Evolutionary conservation across 2,797 vertebrate species (phyloP).

Genomic region (Saxicola maurus): DNA sequence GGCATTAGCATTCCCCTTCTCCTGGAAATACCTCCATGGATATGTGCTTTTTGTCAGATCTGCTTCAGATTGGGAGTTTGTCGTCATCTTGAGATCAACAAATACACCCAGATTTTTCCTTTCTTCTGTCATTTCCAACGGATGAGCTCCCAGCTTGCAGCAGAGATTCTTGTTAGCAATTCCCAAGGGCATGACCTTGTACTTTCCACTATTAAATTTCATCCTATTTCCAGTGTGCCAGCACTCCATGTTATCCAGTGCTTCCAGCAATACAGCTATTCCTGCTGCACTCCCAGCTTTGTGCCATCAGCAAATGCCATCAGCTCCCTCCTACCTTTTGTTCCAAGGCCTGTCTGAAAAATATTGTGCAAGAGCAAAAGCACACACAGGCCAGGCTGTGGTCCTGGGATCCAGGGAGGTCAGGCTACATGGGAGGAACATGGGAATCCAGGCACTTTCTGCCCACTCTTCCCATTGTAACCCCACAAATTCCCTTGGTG

Average conservation of each 20-base stretch:
- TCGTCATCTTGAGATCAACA: not conserved
- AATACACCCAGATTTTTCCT: constrained; percentile 17
- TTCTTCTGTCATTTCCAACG: not conserved
- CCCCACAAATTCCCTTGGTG: not conserved
- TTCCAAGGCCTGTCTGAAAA: not conserved
- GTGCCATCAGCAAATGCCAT: not conserved
- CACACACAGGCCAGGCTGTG: rapidly evolving
- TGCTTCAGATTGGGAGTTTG: not conserved
- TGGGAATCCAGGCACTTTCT: not conserved
- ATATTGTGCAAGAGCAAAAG: not conserved
- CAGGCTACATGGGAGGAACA: too few relatives aligned
- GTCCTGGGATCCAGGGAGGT: not conserved
- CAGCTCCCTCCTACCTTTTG: not conserved
- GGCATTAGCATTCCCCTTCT: not conserved
- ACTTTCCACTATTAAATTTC: constrained; percentile 40
- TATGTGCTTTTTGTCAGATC: not conserved
- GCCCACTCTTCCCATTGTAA: not conserved
- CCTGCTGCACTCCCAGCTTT: not conserved
- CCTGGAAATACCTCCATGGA: not conserved
- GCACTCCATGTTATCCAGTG: not conserved
- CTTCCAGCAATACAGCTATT: not conserved
- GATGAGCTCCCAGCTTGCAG: not conserved
- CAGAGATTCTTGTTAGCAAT: constrained; percentile 10
- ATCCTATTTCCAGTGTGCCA: constrained; percentile 17
- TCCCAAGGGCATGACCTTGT: constrained; percentile 29